Evolutionary conservation across 2,888 invertebrate genomes (phyloP).

Genomic region (Tetanocera ferruginea): DNA sequence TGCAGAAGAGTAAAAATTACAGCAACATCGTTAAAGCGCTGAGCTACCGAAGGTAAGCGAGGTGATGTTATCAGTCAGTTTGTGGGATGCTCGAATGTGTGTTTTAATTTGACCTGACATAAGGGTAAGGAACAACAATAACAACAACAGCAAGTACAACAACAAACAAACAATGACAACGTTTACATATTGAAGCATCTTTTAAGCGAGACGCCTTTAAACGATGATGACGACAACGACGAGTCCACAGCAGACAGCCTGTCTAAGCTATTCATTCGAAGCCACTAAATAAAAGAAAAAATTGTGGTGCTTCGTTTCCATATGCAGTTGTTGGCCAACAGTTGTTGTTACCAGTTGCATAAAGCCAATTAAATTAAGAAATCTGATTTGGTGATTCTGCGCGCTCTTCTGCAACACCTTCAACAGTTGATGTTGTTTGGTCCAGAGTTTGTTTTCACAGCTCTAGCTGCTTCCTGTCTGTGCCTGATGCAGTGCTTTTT

Average conservation of each 20-base stretch:
- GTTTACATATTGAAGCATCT: neutral
- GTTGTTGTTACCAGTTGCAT: slow-evolving; percentile 34
- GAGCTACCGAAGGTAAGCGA: neutral
- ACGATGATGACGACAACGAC: neutral
- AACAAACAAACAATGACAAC: neutral
- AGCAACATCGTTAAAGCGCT: neutral
- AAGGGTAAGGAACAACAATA: slow-evolving; percentile 19
- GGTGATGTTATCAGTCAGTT: slow-evolving; percentile 30
- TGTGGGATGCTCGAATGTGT: slow-evolving; percentile 39
- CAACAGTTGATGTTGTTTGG: neutral
- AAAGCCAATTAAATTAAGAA: slow-evolving; percentile 62
- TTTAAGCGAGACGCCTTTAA: neutral
- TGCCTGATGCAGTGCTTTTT: neutral
- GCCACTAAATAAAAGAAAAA: neutral
- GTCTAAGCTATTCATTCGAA: slow-evolving; percentile 16
- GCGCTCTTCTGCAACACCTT: slow-evolving; percentile 29
- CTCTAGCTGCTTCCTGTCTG: neutral
- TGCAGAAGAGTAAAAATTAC: neutral
- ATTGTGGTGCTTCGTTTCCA: neutral
- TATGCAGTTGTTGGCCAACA: neutral
- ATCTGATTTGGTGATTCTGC: slow-evolving; percentile 56
- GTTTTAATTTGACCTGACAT: slow-evolving; percentile 40
- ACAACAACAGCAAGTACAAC: neutral
- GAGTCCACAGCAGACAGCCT: slow-evolving; percentile 25
- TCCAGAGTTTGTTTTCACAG: neutral